These are phyloP conservation scores for Holothuria glaberrima DNA, from an alignment of 35 echinoderm and acorn worm genomes.

Conservation along the genomic window DNA sequence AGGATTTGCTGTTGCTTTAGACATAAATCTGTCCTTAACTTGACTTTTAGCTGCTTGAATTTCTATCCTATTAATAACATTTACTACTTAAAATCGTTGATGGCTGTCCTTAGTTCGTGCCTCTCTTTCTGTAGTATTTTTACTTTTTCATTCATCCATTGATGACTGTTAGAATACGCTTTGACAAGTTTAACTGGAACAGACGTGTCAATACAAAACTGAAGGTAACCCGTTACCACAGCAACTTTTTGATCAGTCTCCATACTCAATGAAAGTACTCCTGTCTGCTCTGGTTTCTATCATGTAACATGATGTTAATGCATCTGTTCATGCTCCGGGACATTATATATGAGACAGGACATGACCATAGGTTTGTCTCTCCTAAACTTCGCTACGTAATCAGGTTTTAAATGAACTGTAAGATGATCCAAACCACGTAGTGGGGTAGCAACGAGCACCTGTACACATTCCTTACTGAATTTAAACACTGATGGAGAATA, in stretches of 20 bases:
- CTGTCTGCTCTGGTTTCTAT: too few relatives aligned
- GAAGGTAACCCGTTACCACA: not conserved
- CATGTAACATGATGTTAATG: too few relatives aligned
- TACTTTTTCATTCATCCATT: slow-evolving; percentile 24
- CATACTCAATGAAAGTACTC: too few relatives aligned
- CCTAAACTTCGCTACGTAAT: too few relatives aligned
- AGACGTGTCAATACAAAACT: slow-evolving; percentile 4
- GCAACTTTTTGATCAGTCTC: not conserved
- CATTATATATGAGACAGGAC: too few relatives aligned
- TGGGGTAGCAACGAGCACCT: too few relatives aligned
- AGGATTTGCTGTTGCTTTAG: slow-evolving; percentile 8
- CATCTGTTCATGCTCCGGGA: too few relatives aligned
- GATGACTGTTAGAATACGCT: slow-evolving; percentile 27
- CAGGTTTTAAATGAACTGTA: too few relatives aligned
- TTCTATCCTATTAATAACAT: not conserved
- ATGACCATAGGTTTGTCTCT: too few relatives aligned
- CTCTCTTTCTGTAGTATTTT: slow-evolving; percentile 20
- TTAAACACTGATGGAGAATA: too few relatives aligned
- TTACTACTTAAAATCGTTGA: not conserved
- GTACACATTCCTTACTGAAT: too few relatives aligned
- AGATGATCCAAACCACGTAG: too few relatives aligned
- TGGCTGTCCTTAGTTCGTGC: slow-evolving; percentile 5
- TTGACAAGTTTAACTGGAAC: slow-evolving; percentile 7
- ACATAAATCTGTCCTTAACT: not conserved
- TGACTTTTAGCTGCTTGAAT: not conserved